Evolutionary conservation across 2,113 vertebrate genomes (phyloP), one percentile per base, ranked within the genome.

Genomic region (Pampusana beccarii): DNA sequence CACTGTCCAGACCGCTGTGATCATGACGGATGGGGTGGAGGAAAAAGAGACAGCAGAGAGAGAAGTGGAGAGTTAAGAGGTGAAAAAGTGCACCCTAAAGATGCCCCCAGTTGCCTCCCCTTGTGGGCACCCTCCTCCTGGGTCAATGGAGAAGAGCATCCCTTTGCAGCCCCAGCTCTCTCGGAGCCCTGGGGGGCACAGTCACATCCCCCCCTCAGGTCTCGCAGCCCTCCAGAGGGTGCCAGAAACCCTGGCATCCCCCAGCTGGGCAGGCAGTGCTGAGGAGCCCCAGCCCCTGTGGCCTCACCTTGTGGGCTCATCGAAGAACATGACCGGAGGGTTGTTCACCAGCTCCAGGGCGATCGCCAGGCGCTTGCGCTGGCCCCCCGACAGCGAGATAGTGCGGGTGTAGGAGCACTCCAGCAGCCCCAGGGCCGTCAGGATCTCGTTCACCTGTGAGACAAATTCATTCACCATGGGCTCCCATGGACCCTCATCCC

Each of bases 291-390:
- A 0, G 46, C 15, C 31, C 24, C 17, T 4, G 5, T 5, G 8
- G 33, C 10, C 88, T 88, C 98, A 99, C 99, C 99, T 99, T 23
- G 99, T 99, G 92, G 99, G 99, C 96, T 99, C 99, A 28, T 99
- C 99, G 38, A 99, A 99, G 98, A 99, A 99, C 99, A 99, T 99
- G 97, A 99, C 99, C 0, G 99, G 99, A 0, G 99, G 99, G 90
- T 99, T 99, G 98, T 99, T 99, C 97, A 99, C 99, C 95, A 99
- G 98, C 96, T 99, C 99, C 91, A 99, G 97, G 51, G 99, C 99
- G 11, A 99, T 99, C 88, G 99, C 99, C 90, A 99, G 98, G 56
- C 99, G 98, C 96, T 99, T 99, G 97, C 99, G 98, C 96, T 99
- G 99, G 5, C 99, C 99, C 1, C 99, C 99, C 0, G 99, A 99